Evolutionary conservation across 2,797 vertebrate species (phyloP).

Genomic region (Brachymystax lenok): DNA sequence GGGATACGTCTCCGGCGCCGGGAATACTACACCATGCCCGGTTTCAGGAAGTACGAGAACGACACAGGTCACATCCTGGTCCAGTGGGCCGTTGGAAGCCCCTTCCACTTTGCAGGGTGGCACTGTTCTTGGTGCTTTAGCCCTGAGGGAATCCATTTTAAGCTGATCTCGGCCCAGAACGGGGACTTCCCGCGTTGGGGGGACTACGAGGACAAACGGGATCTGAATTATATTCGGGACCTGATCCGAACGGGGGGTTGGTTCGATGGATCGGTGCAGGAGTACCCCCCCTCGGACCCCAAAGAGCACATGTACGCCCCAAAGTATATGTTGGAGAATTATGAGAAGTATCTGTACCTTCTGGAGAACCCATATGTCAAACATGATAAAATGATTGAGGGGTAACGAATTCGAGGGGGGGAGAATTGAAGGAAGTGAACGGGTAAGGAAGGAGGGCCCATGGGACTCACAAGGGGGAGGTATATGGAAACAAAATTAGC

Average conservation of each 20-base stretch:
- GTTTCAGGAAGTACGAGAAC: constrained; percentile 95
- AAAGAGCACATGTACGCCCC: constrained; percentile 98
- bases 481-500: constrained; percentile 35
- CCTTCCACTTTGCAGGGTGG: constrained; percentile 97
- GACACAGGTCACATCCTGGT: constrained; percentile 96
- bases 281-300: constrained; percentile 91
- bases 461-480: neutral
- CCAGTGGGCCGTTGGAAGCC: constrained; percentile 95
- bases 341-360: constrained; percentile 86
- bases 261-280: constrained; percentile 95
- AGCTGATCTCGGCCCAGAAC: constrained; percentile 95
- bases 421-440: neutral
- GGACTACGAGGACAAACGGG: constrained; percentile 95
- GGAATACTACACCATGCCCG: constrained; percentile 97
- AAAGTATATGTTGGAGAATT: constrained; percentile 89
- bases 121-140: constrained; percentile 99
- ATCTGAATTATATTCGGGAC: constrained; percentile 92
- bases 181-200: constrained; percentile 99
- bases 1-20: constrained; percentile 93
- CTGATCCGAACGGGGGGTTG: constrained; percentile 96
- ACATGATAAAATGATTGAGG: constrained; percentile 50
- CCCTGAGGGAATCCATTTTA: constrained; percentile 95
- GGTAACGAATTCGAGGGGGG: constrained; percentile 44
- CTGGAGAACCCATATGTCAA: constrained; percentile 90
- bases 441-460: neutral